Base-by-base conservation (phyloP, 1,140 invertebrate genomes). In the Lethrus apterus region DNA sequence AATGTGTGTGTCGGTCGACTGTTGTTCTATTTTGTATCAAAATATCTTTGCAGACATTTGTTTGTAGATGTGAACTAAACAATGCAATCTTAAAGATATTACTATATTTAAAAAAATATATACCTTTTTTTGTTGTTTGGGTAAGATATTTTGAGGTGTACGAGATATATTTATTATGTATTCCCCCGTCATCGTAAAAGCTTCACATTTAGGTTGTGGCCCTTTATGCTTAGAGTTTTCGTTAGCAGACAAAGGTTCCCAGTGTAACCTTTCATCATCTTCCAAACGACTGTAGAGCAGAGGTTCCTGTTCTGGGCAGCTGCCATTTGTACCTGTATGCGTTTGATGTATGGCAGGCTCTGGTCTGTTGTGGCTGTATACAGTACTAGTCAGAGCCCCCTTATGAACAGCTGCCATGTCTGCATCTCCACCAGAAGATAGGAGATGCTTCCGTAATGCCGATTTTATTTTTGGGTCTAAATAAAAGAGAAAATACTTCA, bases 161-260 rank as follows among this genome's bases (percentile, higher is more conserved):
- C 86, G 73, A 17, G 89, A 89, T 40, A 94, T 74, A 69, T 93
- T 94, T 40, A 96, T 74, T 67, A 95, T 94, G 50, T 93, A 73
- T 63, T 95, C 91, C 7, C 92, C 92, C n/a, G 92, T 95, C 92
- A 96, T 95, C 79, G 94, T 89, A 71, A 90, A 95, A 14, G 90
- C 88, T 69, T 95, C 92, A 69, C 88, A 93, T 57, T 79, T 63
- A 44, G 70, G 70, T 38, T 62, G 56, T 10, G 46, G 30, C 13
- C 45, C 41, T 29, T 55, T 57, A 13, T 55, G 44, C 21, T 51
- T 71, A n/a, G 14, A 31, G 53, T 69, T 71, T 7, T 72, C 70
- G 19, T 32, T 51, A 21, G 57, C 62, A 8, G 63, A 63, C 20
- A 75, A 61, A 0, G 73, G 74, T 35, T 76, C 71, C 72, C 74